Conservation (phyloP, 2,797 vertebrate species). For the Denticeps clupeoides region DNA sequence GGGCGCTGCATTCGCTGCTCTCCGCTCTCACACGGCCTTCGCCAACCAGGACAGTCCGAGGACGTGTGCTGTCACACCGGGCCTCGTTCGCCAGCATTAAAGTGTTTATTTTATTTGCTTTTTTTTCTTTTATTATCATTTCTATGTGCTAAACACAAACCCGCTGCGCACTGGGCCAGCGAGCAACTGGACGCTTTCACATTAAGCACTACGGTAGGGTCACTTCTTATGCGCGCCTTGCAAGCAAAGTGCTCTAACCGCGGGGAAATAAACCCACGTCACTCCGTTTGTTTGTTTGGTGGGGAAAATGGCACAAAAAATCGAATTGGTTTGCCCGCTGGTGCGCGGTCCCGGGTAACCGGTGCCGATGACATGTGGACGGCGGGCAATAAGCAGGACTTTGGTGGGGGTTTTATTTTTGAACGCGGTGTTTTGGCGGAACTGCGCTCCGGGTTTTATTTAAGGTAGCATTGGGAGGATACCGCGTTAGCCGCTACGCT, state of each 20-base stretch:
- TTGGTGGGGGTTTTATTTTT: slow-evolving; percentile 63
- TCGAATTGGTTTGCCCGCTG: too few relatives aligned
- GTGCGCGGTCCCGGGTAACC: too few relatives aligned
- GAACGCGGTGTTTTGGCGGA: slow-evolving; percentile 72
- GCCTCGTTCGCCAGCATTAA: slow-evolving; percentile 52
- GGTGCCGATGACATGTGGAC: slow-evolving; percentile 23
- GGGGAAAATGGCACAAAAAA: slow-evolving; percentile 11
- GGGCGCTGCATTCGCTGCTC: slow-evolving; percentile 26
- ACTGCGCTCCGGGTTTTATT: slow-evolving; percentile 69
- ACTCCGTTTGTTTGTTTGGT: slow-evolving; percentile 23
- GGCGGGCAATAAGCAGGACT: slow-evolving; percentile 27
- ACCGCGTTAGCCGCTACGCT: slow-evolving; percentile 19
- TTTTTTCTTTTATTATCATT: background rate
- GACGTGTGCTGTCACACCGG: slow-evolving; percentile 36
- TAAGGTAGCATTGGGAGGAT: slow-evolving; percentile 74
- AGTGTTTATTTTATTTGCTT: background rate
- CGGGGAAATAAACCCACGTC: slow-evolving; percentile 38
- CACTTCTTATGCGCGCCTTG: too few relatives aligned
- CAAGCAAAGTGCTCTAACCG: background rate
- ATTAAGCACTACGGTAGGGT: slow-evolving; percentile 30
- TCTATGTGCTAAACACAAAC: too few relatives aligned
- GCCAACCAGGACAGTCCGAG: slow-evolving; percentile 27
- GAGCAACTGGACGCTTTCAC: slow-evolving; percentile 2
- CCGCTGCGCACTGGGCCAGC: too few relatives aligned
- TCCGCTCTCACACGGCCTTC: slow-evolving; percentile 25